Evolutionary conservation across 2,888 invertebrate species (phyloP).

Genomic region (Dioctria linearis): DNA sequence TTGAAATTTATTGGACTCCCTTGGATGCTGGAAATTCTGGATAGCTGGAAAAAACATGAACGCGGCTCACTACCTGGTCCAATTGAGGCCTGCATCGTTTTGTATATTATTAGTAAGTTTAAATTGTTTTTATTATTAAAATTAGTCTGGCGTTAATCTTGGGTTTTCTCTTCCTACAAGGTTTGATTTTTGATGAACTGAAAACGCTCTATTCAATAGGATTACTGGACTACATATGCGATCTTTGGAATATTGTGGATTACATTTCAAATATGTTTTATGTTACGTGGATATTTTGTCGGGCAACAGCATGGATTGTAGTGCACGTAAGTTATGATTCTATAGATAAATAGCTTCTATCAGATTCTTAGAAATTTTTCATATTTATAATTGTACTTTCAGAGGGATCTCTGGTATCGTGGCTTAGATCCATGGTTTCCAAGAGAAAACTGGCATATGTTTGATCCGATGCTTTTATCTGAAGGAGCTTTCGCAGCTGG

Average conservation of each 20-base stretch:
- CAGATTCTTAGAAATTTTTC: slow-evolving; percentile 18
- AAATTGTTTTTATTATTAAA: not conserved
- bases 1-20: slow-evolving; percentile 85
- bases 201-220: slow-evolving; percentile 93
- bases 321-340: slow-evolving; percentile 79
- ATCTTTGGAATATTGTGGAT: slow-evolving; percentile 98
- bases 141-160: not conserved
- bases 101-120: slow-evolving; percentile 89
- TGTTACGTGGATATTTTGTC: slow-evolving; percentile 91
- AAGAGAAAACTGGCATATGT: slow-evolving; percentile 93
- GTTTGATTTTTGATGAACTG: slow-evolving; percentile 94
- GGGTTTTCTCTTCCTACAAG: slow-evolving; percentile 20
- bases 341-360: too few species aligned
- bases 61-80: slow-evolving; percentile 85
- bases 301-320: slow-evolving; percentile 90
- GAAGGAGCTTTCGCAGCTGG: slow-evolving; percentile 96
- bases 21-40: slow-evolving; percentile 82
- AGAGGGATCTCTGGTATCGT: slow-evolving; percentile 78
- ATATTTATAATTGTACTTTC: not conserved
- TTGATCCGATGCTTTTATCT: slow-evolving; percentile 94
- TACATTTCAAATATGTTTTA: slow-evolving; percentile 97
- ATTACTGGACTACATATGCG: slow-evolving; percentile 90
- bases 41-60: slow-evolving; percentile 84
- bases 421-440: slow-evolving; percentile 88
- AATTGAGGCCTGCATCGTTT: slow-evolving; percentile 86